Base-by-base conservation (phyloP, 1,140 invertebrate genomes). In the Zophobas morio region DNA sequence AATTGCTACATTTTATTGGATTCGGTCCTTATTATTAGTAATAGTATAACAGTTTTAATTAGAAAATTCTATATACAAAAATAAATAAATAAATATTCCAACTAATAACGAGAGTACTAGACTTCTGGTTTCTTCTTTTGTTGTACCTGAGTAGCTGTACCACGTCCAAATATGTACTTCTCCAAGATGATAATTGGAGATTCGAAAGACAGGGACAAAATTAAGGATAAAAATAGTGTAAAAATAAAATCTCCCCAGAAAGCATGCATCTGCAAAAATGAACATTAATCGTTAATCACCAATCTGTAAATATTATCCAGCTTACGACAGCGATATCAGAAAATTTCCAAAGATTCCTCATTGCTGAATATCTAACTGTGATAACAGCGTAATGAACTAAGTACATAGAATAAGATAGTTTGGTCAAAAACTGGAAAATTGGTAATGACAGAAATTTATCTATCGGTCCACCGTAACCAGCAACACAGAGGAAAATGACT, bases 401-500 rank as follows among this genome's bases (percentile, higher is more conserved):
- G 66, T 79, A 79, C 63, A 81, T 73, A 1, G 77, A 74, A 51
- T 81, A 81, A 6, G 74, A 72, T 37, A 81, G 53, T 71, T 66
- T 78, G 0, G 70, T 47, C 32, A 80, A 57, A 32, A 79, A 34
- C 70, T 78, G 70, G n/a, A 80, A 78, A n/a, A 77, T 6, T 34
- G 79, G 70, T 6, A 74, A 49, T 4, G 77, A 80, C 0, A 80
- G 53, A 39, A 80, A 77, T 32, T 42, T 36, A 60, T 80, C 66
- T 6, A 80, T 47, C 1, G 73, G 74, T 73, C 72, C 91, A 70
- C 90, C 92, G 82, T 91, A 90, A 6, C 91, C 91, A 57, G 90
- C 86, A 1, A 88, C 84, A 79, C 92, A 93, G 0, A 91, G 90
- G 42, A 92, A 90, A 6, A 94, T 88, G 6, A 94, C 86, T 91